Conservation (phyloP, 2,888 invertebrate genomes). For the Diabrotica balteata region DNA sequence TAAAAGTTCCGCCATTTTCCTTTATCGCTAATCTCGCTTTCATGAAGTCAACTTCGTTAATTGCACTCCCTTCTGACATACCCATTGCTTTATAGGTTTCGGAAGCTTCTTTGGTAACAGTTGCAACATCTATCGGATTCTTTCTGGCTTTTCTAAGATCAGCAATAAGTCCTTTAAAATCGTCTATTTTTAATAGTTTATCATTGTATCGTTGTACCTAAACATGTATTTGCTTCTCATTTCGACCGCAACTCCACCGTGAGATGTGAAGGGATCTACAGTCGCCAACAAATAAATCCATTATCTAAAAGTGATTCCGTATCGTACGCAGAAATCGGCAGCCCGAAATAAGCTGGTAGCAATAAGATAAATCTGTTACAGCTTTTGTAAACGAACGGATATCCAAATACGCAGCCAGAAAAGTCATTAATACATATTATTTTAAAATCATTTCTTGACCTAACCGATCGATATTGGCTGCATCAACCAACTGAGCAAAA, state of each 20-base stretch:
- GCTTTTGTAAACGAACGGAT: slow-evolving; percentile 64
- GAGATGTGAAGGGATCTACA: slow-evolving; percentile 70
- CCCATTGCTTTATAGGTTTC: slow-evolving; percentile 52
- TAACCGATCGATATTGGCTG: slow-evolving; percentile 54
- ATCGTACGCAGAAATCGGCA: slow-evolving; percentile 64
- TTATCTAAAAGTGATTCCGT: slow-evolving; percentile 66
- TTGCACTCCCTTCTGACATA: slow-evolving; percentile 51
- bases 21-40: slow-evolving; percentile 70
- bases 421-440: slow-evolving; percentile 65
- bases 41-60: slow-evolving; percentile 63
- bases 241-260: slow-evolving; percentile 71
- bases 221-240: slow-evolving; percentile 75
- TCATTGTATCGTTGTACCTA: slow-evolving; percentile 62
- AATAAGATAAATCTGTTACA: slow-evolving; percentile 63
- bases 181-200: slow-evolving; percentile 63
- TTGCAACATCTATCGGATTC: slow-evolving; percentile 63
- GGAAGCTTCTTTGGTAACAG: slow-evolving; percentile 64
- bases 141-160: slow-evolving; percentile 65
- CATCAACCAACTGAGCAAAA: slow-evolving; percentile 49
- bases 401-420: slow-evolving; percentile 68
- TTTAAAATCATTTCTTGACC: slow-evolving; percentile 67
- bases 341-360: slow-evolving; percentile 63
- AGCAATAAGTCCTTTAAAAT: slow-evolving; percentile 67
- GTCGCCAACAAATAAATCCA: slow-evolving; percentile 69
- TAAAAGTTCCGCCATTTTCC: slow-evolving; percentile 34